A percentile compares a stretch with the other conserved stretches of the same genome.
phyloP scores from a whole-genome alignment of 1,140 invertebrate species.

The Drosophila equinoxialis region DNA sequence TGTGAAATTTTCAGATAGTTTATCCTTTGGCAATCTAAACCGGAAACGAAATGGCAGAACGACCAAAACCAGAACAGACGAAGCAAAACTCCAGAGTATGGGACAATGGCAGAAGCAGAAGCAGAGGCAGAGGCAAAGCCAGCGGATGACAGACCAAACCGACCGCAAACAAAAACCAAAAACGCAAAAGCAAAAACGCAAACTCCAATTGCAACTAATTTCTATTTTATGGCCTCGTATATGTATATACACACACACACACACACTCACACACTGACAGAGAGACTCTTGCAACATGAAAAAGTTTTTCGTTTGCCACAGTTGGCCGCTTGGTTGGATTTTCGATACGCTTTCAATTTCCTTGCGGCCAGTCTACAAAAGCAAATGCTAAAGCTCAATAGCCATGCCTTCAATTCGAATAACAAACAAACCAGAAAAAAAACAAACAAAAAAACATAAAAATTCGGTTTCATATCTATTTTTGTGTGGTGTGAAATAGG shows the following conservation, averaged over 20 bases:
- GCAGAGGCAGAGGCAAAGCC: slow-evolving; percentile 1
- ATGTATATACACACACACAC: slow-evolving; percentile 15
- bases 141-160: slow-evolving; percentile 57
- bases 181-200: slow-evolving; percentile 73
- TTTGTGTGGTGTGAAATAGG: slow-evolving; percentile 15
- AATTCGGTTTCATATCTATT: slow-evolving; percentile 21
- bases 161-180: slow-evolving; percentile 72
- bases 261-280: slow-evolving; percentile 19
- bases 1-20: slow-evolving; percentile 74
- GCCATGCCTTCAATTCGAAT: slow-evolving; percentile 26
- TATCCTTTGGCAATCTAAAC: slow-evolving; percentile 59
- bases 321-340: slow-evolving; percentile 66
- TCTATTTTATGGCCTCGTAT: slow-evolving; percentile 69
- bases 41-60: slow-evolving; percentile 53
- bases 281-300: slow-evolving; percentile 12
- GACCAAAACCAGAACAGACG: slow-evolving; percentile 4
- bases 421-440: slow-evolving; percentile 33
- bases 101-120: no score
- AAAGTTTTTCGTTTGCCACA: slow-evolving; percentile 70
- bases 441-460: slow-evolving; percentile 32
- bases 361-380: slow-evolving; percentile 55
- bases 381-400: slow-evolving; percentile 50
- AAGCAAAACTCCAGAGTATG: background rate
- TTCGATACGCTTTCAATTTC: slow-evolving; percentile 75
- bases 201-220: slow-evolving; percentile 81